Conservation (phyloP, 2,888 invertebrate species). For the Carterocephalus palaemon region DNA sequence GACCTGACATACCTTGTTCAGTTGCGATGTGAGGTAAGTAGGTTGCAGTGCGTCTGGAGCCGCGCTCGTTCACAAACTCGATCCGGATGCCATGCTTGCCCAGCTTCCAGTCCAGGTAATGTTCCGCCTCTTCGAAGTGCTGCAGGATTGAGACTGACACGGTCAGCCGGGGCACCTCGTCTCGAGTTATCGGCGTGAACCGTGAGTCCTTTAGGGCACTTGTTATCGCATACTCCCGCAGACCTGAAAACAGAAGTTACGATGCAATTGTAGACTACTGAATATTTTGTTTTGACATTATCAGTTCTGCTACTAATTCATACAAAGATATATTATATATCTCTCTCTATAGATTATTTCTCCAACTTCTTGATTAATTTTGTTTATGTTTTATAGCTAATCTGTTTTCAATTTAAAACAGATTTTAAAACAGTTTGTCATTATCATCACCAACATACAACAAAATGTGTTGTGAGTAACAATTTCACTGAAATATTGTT, state of each 20-base stretch:
- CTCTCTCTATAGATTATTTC: too few species aligned
- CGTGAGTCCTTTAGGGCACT: slow-evolving; percentile 99
- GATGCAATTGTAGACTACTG: too few species aligned
- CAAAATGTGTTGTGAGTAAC: too few species aligned
- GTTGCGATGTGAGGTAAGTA: slow-evolving; percentile 98
- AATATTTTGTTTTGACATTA: too few species aligned
- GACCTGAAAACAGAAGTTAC: slow-evolving; percentile 77
- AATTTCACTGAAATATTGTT: too few species aligned
- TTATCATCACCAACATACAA: too few species aligned
- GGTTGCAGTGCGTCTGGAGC: slow-evolving; percentile 96
- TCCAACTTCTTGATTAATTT: too few species aligned
- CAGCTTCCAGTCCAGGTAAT: slow-evolving; percentile 98
- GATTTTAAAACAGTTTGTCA: too few species aligned
- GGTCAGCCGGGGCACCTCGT: slow-evolving; percentile 94
- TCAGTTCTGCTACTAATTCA: too few species aligned
- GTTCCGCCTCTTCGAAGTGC: slow-evolving; percentile 96
- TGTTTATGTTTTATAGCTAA: too few species aligned
- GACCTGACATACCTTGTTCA: slow-evolving; percentile 90
- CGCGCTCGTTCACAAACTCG: slow-evolving; percentile 96
- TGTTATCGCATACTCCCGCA: slow-evolving; percentile 97
- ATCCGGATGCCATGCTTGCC: slow-evolving; percentile 98
- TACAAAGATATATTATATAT: too few species aligned
- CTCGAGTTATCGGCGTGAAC: slow-evolving; percentile 95
- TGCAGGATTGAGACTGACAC: slow-evolving; percentile 97
- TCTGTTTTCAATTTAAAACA: too few species aligned